Conservation (phyloP, 2,888 invertebrate genomes). For the Heliconius ethilla region DNA sequence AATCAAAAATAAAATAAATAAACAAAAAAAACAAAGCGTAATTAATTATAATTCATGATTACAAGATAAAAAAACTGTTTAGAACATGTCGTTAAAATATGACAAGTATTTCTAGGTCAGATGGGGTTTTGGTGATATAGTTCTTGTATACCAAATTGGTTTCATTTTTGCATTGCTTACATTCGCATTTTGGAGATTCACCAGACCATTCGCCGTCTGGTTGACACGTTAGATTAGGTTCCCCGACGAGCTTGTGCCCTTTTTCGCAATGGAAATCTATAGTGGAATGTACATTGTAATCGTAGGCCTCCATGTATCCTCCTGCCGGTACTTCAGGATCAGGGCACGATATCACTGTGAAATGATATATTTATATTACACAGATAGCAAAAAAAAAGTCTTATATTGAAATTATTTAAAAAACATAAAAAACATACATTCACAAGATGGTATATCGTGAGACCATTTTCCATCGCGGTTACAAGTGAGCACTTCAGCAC, state of each 20-base stretch:
- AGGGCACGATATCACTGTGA: conserved; percentile 90
- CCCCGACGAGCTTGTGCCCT: conserved; percentile 90
- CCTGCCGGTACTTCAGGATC: conserved; percentile 93
- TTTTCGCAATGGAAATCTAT: conserved; percentile 94
- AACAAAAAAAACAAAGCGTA: background rate
- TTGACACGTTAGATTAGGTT: conserved; percentile 86
- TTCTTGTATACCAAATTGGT: background rate
- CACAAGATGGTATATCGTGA: conserved; percentile 91
- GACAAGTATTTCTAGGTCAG: no score
- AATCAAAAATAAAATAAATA: background rate
- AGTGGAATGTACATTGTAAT: conserved; percentile 92
- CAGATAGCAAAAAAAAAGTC: background rate
- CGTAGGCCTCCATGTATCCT: conserved; percentile 93
- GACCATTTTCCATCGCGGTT: conserved; percentile 94
- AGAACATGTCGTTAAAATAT: no score
- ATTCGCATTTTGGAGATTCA: conserved; percentile 90
- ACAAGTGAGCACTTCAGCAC: conserved; percentile 87
- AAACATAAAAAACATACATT: conserved; percentile 81
- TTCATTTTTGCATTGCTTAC: conserved; percentile 76
- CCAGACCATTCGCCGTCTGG: conserved; percentile 92
- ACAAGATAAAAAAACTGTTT: background rate
- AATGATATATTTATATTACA: conserved; percentile 35
- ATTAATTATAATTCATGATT: background rate
- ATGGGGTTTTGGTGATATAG: background rate
- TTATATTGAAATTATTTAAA: no score